These are phyloP conservation scores for Pantherophis guttatus DNA, from an alignment of 2,113 vertebrate genomes.

Conservation along the genomic window DNA sequence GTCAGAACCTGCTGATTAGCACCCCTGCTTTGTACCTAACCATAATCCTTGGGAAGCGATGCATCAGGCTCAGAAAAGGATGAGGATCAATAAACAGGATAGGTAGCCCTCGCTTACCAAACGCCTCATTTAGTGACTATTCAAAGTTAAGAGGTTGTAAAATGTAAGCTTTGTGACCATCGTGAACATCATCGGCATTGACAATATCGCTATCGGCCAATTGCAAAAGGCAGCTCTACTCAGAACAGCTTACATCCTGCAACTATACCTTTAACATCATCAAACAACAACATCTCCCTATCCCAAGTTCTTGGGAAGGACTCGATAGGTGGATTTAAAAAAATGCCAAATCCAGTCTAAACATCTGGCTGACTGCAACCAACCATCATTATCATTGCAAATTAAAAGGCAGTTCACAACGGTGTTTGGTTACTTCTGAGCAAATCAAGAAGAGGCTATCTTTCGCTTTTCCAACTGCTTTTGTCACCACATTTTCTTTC, in stretches of 20 bases:
- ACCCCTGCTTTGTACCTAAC: background rate
- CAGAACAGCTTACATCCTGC: background rate
- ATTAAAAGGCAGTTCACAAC: background rate
- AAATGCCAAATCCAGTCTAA: background rate
- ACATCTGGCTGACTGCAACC: background rate
- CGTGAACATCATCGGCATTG: background rate
- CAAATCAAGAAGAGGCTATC: background rate
- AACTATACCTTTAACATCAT: background rate
- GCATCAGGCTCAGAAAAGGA: background rate
- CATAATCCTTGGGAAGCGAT: background rate
- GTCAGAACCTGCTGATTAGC: too few species aligned
- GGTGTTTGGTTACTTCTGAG: background rate
- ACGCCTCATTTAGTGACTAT: background rate
- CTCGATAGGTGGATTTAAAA: background rate
- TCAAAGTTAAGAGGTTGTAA: background rate
- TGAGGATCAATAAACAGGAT: background rate
- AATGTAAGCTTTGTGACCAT: background rate
- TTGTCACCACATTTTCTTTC: background rate
- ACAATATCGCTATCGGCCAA: background rate
- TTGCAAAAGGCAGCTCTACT: background rate
- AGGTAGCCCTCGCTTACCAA: background rate
- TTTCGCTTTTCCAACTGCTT: background rate
- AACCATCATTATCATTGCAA: background rate
- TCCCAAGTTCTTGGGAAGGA: background rate
- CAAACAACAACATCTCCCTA: background rate